Base-by-base conservation (phyloP, 2,797 vertebrate species). In the Sarcophilus harrisii region DNA sequence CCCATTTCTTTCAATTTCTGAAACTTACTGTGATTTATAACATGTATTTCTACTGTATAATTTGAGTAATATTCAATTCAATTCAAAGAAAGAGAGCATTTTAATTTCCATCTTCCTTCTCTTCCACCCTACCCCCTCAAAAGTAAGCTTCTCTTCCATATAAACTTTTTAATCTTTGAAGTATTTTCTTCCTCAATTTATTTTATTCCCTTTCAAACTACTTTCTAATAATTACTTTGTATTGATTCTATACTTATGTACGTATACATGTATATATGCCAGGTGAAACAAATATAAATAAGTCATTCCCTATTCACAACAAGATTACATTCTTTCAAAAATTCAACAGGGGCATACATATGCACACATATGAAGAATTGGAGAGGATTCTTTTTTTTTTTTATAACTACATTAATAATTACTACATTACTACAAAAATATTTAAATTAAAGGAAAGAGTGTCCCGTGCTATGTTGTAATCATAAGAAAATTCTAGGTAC, bases 371-470 rank as follows among this genome's bases (percentile, higher is more conserved):
- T 12, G 16, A 62, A 62, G 28, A 13, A 62, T 3, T 30, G 59
- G 11, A 29, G 29, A 59, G 28, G 59, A 59, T 59, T 62, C 29
- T 62, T 62, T 62, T 30, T 66, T 66, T 66, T 52, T 52, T 52
- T 52, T 52, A 52, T 52, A 52, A n/a, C 32, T 66, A 14, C 30
- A 16, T 66, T 66, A 32, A 66, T 49, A 49, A 49, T 49, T 49
- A 0, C 1, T 49, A 3, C 49, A 49, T 2, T 49, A 49, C 49
- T 49, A 49, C 49, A 49, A 49, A 49, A 49, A 3, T 66, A n/a
- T 96, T 97, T 92, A 91, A 89, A 73, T 91, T 57, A 52, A 1
- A 45, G 52, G 55, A 57, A 95, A 45, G 57, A 62, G 0, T 28
- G 12, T 59, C 29, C 30, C 92, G 11, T 49, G 6, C 89, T 90